phyloP scores from a whole-genome alignment of 2,888 invertebrate species.

The Lepidochitona cinerea region DNA sequence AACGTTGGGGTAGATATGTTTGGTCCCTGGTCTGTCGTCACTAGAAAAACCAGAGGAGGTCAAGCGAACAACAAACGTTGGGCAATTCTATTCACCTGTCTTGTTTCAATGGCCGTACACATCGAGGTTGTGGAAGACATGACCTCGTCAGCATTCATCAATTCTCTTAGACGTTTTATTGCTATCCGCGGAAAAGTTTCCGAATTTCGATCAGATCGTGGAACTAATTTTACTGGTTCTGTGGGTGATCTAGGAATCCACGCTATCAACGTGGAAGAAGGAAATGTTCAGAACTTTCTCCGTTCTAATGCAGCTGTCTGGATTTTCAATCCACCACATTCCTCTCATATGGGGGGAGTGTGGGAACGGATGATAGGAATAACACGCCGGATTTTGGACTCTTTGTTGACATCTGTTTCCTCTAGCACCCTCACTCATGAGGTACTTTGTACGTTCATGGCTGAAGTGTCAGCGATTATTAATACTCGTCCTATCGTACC shows the following conservation, averaged over 20 bases:
- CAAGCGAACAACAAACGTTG: background rate
- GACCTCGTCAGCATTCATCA: background rate
- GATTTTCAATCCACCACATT: background rate
- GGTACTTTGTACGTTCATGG: background rate
- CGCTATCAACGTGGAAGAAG: too few species aligned
- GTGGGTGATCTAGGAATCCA: background rate
- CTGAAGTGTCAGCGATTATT: background rate
- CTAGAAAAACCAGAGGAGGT: background rate
- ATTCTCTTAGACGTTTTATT: too few species aligned
- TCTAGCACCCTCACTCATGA: background rate
- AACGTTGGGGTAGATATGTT: too few species aligned
- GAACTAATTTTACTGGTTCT: background rate
- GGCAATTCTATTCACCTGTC: too few species aligned
- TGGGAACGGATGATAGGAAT: too few species aligned
- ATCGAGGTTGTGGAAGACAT: conserved; percentile 6
- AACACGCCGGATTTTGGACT: too few species aligned
- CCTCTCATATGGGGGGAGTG: background rate
- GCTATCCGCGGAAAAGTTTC: too few species aligned
- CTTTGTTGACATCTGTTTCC: too few species aligned
- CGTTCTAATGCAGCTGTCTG: too few species aligned
- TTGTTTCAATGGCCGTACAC: background rate
- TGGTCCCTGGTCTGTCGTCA: too few species aligned
- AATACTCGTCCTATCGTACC: too few species aligned
- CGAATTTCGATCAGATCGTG: background rate
- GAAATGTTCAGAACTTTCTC: too few species aligned